Evolutionary conservation across 1,140 invertebrate genomes (phyloP), one percentile per base, ranked within the genome.

Genomic region (Steinernema khuongi): DNA sequence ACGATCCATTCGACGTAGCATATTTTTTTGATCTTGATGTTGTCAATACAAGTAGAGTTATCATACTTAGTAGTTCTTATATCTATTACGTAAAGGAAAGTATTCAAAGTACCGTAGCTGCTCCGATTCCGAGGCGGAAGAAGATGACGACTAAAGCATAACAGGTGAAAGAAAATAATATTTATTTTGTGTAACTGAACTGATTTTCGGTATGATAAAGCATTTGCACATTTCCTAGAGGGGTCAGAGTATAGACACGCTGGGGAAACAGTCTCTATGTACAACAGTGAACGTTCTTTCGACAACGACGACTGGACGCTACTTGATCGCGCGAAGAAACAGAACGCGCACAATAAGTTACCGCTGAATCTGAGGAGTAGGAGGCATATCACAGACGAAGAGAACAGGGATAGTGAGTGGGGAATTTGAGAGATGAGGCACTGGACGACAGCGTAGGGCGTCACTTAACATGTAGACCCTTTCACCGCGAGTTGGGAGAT

Each of bases 401-500:
- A 60, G 50, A 17, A 60, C 50, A 17, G 36, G 36, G 36, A 41
- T 41, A n/a, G 36, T 41, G 36, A 17, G 14, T 60, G 50, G 50
- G 50, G 50, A 60, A 22, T 14, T 22, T 14, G 26, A 60, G 50
- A 60, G 19, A 17, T 71, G 70, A 60, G 29, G 70, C 36, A 60
- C 50, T 71, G 7, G 70, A 22, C 17, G 11, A 72, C n/a, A 32
- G n/a, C 68, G 26, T 14, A 18, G n/a, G 68, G 36, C 14, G 11
- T n/a, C 4, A n/a, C 4, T 28, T 18, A 60, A 26, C 28, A 50
- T 70, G 30, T 30, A 17, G 36, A 50, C 26, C 30, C 36, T n/a
- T 71, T 71, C 11, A 31, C 70, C 29, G 29, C 36, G 66, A 71
- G 50, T 70, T 71, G 36, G 14, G 36, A 71, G 70, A 71, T 33